A percentile compares a stretch with the other conserved stretches of the same genome.
Conservation (phyloP, 2,113 vertebrate species). For the Arvicanthis niloticus region DNA sequence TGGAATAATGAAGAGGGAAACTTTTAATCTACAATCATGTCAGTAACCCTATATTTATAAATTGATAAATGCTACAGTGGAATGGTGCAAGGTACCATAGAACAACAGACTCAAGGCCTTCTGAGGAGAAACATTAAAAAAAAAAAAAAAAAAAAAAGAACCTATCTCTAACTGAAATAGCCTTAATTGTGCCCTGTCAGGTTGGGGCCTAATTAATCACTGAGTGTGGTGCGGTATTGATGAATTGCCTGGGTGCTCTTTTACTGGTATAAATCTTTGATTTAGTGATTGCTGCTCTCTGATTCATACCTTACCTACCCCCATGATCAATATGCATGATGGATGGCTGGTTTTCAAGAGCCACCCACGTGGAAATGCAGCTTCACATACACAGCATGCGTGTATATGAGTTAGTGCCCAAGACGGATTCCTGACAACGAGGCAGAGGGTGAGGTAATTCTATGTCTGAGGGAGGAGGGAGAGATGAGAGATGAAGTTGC, state of each 20-base stretch:
- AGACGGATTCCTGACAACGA: conserved; percentile 69
- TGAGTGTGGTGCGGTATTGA: conserved; percentile 88
- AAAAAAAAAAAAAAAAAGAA: not conserved
- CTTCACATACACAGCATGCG: conserved; percentile 74
- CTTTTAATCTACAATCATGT: not conserved
- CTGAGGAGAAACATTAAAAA: not conserved
- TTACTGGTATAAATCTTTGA: conserved; percentile 95
- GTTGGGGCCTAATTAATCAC: conserved; percentile 93
- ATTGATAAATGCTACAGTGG: not conserved
- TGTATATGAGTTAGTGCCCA: conserved; percentile 68
- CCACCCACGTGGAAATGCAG: conserved; percentile 86
- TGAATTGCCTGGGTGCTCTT: conserved; percentile 93
- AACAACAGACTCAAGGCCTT: not conserved
- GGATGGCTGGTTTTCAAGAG: conserved; percentile 91
- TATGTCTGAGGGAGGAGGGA: conserved; percentile 32
- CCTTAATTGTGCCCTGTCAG: conserved; percentile 87
- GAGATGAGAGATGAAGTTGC: conserved; percentile 41
- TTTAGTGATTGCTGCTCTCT: conserved; percentile 92
- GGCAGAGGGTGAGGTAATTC: conserved; percentile 75
- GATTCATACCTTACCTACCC: conserved; percentile 90
- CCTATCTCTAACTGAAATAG: conserved; percentile 81
- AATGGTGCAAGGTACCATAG: not conserved
- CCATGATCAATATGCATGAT: conserved; percentile 94
- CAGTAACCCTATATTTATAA: conserved; percentile 38
- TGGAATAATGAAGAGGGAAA: not conserved